Evolutionary conservation across 2,888 invertebrate genomes (phyloP).

Genomic region (Bugula neritina): DNA sequence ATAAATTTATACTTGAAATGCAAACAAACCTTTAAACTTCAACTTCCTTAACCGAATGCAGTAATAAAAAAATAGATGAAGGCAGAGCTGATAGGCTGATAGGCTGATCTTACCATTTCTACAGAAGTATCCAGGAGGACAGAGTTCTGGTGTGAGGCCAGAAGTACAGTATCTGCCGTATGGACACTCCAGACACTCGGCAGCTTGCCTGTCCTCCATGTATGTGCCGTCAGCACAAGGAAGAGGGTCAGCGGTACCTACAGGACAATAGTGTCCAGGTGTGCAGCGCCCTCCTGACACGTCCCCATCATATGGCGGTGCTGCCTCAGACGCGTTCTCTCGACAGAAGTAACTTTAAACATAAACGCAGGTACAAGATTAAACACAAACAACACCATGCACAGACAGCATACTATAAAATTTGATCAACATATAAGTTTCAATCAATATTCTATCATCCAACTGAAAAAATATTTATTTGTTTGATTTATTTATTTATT

Average conservation of each 20-base stretch:
- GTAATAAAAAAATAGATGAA: too few species aligned
- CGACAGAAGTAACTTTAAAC: constrained; percentile 37
- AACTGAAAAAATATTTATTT: too few species aligned
- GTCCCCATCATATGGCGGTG: constrained; percentile 42
- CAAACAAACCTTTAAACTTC: too few species aligned
- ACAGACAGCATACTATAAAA: too few species aligned
- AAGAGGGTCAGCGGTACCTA: constrained; percentile 33
- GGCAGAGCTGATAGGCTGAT: too few species aligned
- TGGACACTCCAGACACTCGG: constrained; percentile 41
- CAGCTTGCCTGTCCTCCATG: constrained; percentile 40
- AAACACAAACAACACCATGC: too few species aligned
- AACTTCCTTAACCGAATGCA: too few species aligned
- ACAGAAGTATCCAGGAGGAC: constrained; percentile 47
- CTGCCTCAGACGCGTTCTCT: constrained; percentile 34
- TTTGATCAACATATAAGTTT: too few species aligned
- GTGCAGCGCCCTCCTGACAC: constrained; percentile 42
- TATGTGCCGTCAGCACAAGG: constrained; percentile 40
- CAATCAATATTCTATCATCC: too few species aligned
- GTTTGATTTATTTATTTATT: too few species aligned
- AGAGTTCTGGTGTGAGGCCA: constrained; percentile 37
- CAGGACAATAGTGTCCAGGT: constrained; percentile 24
- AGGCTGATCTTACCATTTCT: constrained; percentile 40
- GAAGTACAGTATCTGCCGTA: constrained; percentile 42
- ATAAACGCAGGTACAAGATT: too few species aligned
- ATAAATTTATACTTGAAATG: too few species aligned